Evolutionary conservation across 35 echinoderm and acorn worm genomes (phyloP), one percentile per base, ranked within the genome.

Genomic region (Heliocidaris tuberculata): DNA sequence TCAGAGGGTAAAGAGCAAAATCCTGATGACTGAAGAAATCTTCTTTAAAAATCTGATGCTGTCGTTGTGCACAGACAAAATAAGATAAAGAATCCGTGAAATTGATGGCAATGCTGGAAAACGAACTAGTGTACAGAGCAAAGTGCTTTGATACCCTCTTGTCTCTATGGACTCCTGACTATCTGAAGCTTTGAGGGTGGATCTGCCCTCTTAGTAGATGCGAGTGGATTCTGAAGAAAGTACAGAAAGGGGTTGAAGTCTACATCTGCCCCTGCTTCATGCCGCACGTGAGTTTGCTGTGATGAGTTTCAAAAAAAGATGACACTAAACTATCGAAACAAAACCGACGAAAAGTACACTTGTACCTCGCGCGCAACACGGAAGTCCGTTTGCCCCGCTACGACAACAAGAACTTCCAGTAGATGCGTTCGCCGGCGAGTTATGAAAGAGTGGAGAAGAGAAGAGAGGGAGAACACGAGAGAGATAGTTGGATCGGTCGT

Each of bases 311-410:
- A 78, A 78, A 71, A 52, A 12, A 78, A 78, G 65, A 78, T 19
- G 65, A 78, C 65, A 78, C 65, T 78, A 78, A 78, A 78, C 65
- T 78, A 78, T 78, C 65, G 65, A 78, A 78, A 78, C 65, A 78
- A 78, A 78, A 21, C 65, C 65, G 87, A 19, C 7, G 29, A 48
- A 89, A 89, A 89, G 87, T 89, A 48, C 87, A 89, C 87, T 21
- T 89, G 87, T 89, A 89, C 87, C 87, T 89, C 87, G 31, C 87
- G 31, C 87, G 87, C 87, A 89, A 89, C 32, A 89, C 87, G 87
- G 87, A 89, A 89, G 87, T 89, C 87, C 87, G 87, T 42, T 89
- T 48, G 87, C 87, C 47, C 47, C 87, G 87, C 87, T 89, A 89
- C 87, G 35, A 89, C 87, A 87, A 87, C 86, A 89, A 32, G 16